These are phyloP conservation scores for Eumeta japonica DNA, from an alignment of 1,140 invertebrate species.

Conservation along the genomic window DNA sequence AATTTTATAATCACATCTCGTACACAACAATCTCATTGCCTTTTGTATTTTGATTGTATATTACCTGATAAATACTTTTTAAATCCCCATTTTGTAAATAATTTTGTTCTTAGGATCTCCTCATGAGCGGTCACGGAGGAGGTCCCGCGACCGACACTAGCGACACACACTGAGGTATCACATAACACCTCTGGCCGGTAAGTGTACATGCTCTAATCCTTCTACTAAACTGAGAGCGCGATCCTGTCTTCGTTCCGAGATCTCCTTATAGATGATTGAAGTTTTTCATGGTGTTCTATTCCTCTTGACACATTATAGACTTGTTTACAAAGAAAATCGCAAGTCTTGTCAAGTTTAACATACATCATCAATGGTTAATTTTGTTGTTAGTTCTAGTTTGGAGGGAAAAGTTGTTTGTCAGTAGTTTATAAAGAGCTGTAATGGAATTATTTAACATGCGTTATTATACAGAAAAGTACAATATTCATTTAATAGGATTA, in stretches of 20 bases:
- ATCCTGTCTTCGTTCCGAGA: too few species aligned
- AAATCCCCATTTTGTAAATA: neutral
- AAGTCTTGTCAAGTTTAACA: conserved; percentile 12
- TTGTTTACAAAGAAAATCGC: too few species aligned
- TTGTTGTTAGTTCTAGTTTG: too few species aligned
- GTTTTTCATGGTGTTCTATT: too few species aligned
- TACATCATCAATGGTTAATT: conserved; percentile 1
- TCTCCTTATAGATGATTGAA: too few species aligned
- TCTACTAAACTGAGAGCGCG: neutral
- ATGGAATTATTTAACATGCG: too few species aligned
- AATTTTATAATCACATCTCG: neutral
- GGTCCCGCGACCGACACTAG: conserved; percentile 48
- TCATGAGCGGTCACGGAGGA: conserved; percentile 39
- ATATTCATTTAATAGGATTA: too few species aligned
- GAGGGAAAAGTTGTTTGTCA: too few species aligned
- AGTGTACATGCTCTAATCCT: conserved; percentile 19
- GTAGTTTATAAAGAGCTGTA: too few species aligned
- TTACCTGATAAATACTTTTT: neutral
- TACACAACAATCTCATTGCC: neutral
- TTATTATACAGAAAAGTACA: too few species aligned
- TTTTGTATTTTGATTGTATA: neutral
- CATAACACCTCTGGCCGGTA: conserved; percentile 41
- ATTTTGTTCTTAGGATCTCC: conserved; percentile 25
- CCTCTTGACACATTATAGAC: too few species aligned
- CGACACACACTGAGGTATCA: conserved; percentile 52